Base-by-base conservation (phyloP, 2,113 vertebrate species). In the Brachypodius melanocephalos region DNA sequence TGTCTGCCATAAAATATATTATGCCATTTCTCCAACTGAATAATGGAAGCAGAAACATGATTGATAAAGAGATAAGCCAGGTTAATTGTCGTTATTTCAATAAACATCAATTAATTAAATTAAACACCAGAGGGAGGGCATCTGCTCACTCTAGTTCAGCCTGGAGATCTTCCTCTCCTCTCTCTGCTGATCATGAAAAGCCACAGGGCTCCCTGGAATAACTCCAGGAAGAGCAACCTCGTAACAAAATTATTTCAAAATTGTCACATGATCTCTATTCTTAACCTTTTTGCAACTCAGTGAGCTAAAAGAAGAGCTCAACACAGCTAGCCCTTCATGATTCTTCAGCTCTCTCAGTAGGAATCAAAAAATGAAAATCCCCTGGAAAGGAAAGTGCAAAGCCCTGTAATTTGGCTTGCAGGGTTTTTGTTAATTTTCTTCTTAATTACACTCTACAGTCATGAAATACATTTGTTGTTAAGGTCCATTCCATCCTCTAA, bases 21-120 rank as follows among this genome's bases (percentile, higher is more conserved):
- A 88, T 90, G 72, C 63, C 88, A 80, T 93, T 93, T 90, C 90
- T 94, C 51, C 72, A 80, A 25, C 67, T 94, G 84, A 95, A 87
- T 89, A 88, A 91, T 93, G 73, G 73, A 80, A 89, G 93, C 40
- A 81, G 85, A 95, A 79, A 38, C 62, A 68, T 90, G 95, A 96
- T 85, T 95, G 95, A 97, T 97, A 82, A 93, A 92, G 92, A 94
- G 85, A 96, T 94, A 94, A 94, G 46, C 42, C 76, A 93, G 95
- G 92, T 95, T 96, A 96, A 96, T 95, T 97, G 75, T 83, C 93
- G 95, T 94, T 95, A 93, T 90, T 96, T 96, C 92, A 96, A 92
- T 88, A 96, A 93, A 96, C 88, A 96, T 87, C 92, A 92, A 95
- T 96, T 97, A 97, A 97, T 96, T 88, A 96, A 95, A 88, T 94